These are phyloP conservation scores for Eilema caniola DNA, from an alignment of 2,888 invertebrate species.

Conservation along the genomic window DNA sequence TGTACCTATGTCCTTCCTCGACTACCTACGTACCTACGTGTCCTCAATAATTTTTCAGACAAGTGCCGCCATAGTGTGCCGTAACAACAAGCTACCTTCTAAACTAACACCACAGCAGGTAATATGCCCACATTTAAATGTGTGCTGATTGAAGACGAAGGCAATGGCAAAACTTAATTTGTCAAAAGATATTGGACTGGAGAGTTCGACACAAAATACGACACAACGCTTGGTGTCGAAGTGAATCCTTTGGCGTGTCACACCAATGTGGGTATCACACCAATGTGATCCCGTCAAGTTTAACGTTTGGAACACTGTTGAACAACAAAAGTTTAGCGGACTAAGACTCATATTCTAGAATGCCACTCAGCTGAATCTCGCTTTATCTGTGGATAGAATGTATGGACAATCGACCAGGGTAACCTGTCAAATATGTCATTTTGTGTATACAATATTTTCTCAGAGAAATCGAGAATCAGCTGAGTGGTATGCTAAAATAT, in stretches of 20 bases:
- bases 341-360: no score
- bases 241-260: slow-evolving; percentile 99
- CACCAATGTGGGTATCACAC: slow-evolving; percentile 99
- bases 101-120: slow-evolving; percentile 88
- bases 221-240: slow-evolving; percentile 99
- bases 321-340: slow-evolving; percentile 99
- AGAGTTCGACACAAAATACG: slow-evolving; percentile 99
- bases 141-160: slow-evolving; percentile 99
- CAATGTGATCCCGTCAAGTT: slow-evolving; percentile 98
- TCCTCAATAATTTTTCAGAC: slow-evolving; percentile 50
- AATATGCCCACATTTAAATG: slow-evolving; percentile 99
- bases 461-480: no score
- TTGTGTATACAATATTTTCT: no score
- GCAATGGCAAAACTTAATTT: slow-evolving; percentile 99
- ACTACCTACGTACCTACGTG: no score
- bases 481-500: no score
- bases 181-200: slow-evolving; percentile 99
- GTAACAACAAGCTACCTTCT: slow-evolving; percentile 87
- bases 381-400: no score
- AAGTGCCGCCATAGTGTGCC: slow-evolving; percentile 95
- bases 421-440: no score
- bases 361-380: no score
- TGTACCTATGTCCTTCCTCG: no score
- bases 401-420: no score
- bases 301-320: slow-evolving; percentile 99